Base-by-base conservation (phyloP, 2,113 vertebrate species). In the Athene noctua region DNA sequence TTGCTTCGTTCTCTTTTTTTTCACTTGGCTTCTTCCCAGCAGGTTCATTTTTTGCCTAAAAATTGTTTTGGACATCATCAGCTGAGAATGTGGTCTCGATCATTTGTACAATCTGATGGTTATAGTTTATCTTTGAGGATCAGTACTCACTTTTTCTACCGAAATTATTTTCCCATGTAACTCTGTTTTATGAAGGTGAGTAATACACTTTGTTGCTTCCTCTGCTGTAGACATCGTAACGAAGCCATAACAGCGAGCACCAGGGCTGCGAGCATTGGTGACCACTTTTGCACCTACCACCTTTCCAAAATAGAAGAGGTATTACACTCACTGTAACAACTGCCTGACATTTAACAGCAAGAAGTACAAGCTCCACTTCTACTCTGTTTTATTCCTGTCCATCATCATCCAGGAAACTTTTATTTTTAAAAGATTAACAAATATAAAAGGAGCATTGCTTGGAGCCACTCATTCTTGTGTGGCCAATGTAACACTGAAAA, bases 221-320 rank as follows among this genome's bases (percentile, higher is more conserved):
- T 99, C 99, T 0, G 98, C 98, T 8, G 99, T 98, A 15, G 99
- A 99, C 99, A 99, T 99, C 0, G 99, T 99, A 75, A 99, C 99
- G 14, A 99, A 99, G 49, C 99, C 99, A 0, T 99, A 99, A 95
- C 99, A 99, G 80, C 99, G 99, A 59, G 99, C 98, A 0, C 99
- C 99, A 0, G 99, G 99, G 46, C 99, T 99, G 78, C 99, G 98
- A 36, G 99, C 99, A 0, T 99, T 99, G 17, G 99, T 99, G 61
- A 99, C 99, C 46, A 99, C 99, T 95, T 99, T 99, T 4, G 99
- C 99, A 1, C 99, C 99, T 25, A 99, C 98, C 80, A 99, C 99
- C 99, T 99, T 23, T 32, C 74, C 95, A 44, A 84, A 93, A 94
- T 17, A 85, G 20, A 15, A 38, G 7, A 25, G 9, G 6, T 5